phyloP scores from a whole-genome alignment of 1,140 invertebrate species.

The Glossosoma conforme region DNA sequence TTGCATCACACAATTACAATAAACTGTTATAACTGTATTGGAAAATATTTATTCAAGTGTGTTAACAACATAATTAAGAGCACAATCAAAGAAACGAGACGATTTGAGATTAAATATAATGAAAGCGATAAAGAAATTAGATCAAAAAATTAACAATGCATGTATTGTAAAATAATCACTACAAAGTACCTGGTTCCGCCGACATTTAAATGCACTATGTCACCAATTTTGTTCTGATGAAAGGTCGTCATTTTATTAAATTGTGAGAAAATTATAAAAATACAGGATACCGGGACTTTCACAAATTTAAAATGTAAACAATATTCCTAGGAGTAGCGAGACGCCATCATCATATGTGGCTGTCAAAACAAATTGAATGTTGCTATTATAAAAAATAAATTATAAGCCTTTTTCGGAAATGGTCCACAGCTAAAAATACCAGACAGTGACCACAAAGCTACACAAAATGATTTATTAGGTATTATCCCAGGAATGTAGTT shows the following conservation, averaged over 20 bases:
- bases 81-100: too few species aligned
- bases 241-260: constrained; percentile 11
- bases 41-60: too few species aligned
- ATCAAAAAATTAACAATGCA: not conserved
- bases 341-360: constrained; percentile 17
- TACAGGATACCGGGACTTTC: constrained; percentile 6
- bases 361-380: constrained; percentile 12
- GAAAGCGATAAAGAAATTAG: not conserved
- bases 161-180: not conserved
- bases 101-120: not conserved
- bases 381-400: not conserved
- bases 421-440: too few species aligned
- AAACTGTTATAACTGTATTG: not conserved
- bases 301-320: constrained; percentile 10
- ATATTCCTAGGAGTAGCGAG: constrained; percentile 4
- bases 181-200: constrained; percentile 67
- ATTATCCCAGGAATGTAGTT: too few species aligned
- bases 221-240: constrained; percentile 47
- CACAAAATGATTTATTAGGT: too few species aligned
- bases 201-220: constrained; percentile 77
- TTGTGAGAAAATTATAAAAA: constrained; percentile 1
- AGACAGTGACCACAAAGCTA: too few species aligned
- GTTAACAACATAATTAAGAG: too few species aligned
- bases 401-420: too few species aligned
- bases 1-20: constrained; percentile 1